Evolutionary conservation across 1,140 invertebrate species (phyloP).

Genomic region (Dendrolimus punctatus): DNA sequence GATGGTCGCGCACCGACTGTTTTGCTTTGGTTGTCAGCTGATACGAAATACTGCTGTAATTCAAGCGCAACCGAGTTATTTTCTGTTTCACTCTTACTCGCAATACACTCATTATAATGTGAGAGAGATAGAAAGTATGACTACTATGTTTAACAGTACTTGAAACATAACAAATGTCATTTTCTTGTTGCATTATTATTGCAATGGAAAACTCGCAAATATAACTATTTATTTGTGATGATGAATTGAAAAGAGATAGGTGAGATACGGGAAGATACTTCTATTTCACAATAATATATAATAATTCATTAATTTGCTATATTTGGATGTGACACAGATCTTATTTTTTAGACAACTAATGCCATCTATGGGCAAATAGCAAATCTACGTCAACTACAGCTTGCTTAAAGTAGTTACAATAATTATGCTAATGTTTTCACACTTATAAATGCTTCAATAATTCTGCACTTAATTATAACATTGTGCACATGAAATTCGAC

Average conservation of each 20-base stretch:
- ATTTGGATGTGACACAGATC: conserved; percentile 55
- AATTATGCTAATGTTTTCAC: neutral
- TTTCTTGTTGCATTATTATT: conserved; percentile 59
- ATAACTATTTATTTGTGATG: conserved; percentile 31
- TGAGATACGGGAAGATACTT: conserved; percentile 31
- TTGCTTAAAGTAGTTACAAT: conserved; percentile 9
- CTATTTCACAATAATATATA: conserved; percentile 59
- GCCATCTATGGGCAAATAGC: conserved; percentile 25
- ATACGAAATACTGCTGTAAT: conserved; percentile 61
- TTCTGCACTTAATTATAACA: too few species aligned
- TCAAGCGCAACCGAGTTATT: conserved; percentile 33
- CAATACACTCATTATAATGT: neutral
- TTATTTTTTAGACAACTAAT: conserved; percentile 22
- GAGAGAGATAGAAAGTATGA: conserved; percentile 35
- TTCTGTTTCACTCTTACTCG: conserved; percentile 23
- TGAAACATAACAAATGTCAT: conserved; percentile 54
- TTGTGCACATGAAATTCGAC: too few species aligned
- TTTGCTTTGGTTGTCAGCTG: conserved; percentile 74
- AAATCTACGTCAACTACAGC: conserved; percentile 2
- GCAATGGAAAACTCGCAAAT: conserved; percentile 43
- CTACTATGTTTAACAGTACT: conserved; percentile 32
- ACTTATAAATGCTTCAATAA: too few species aligned
- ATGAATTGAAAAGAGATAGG: conserved; percentile 51
- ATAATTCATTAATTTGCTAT: conserved; percentile 40
- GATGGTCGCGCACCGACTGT: conserved; percentile 73